These are phyloP conservation scores for Chymomyza amoena DNA, from an alignment of 2,888 invertebrate genomes.

Conservation along the genomic window DNA sequence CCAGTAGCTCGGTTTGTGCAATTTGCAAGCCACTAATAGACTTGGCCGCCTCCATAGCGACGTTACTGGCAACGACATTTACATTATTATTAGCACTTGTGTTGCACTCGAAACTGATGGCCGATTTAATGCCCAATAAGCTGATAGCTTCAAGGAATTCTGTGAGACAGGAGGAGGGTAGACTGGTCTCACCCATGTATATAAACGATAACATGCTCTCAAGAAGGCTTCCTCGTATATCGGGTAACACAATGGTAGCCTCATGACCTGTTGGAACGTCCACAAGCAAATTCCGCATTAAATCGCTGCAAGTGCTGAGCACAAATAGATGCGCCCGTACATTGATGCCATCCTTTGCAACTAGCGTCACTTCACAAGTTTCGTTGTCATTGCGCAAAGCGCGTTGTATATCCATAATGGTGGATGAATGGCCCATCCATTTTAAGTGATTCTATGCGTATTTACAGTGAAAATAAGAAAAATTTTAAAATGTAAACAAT, in stretches of 20 bases:
- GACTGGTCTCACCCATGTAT: conserved; percentile 76
- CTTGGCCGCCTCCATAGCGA: conserved; percentile 51
- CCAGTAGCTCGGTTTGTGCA: conserved; percentile 70
- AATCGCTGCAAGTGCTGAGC: conserved; percentile 76
- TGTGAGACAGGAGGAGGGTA: conserved; percentile 73
- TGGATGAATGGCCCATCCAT: conserved; percentile 78
- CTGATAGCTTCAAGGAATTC: conserved; percentile 78
- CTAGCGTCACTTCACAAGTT: conserved; percentile 75
- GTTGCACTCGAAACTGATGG: conserved; percentile 77
- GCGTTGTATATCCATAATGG: conserved; percentile 77
- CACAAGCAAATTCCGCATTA: conserved; percentile 71
- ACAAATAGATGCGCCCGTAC: conserved; percentile 77
- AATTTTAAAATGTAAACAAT: conserved; percentile 12
- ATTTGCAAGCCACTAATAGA: conserved; percentile 63
- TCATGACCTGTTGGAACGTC: conserved; percentile 74
- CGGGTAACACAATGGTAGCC: conserved; percentile 76
- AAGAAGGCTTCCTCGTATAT: conserved; percentile 73
- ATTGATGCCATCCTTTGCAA: conserved; percentile 72
- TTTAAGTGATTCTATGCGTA: conserved; percentile 73
- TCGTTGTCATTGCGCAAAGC: conserved; percentile 68
- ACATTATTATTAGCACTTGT: conserved; percentile 40
- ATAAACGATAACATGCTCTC: conserved; percentile 76
- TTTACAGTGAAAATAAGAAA: neutral
- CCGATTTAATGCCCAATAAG: conserved; percentile 77
- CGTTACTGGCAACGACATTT: conserved; percentile 35